A percentile compares a stretch with the other conserved stretches of the same genome.
These are phyloP conservation scores for Lytechinus pictus DNA, from an alignment of 35 echinoderm and acorn worm species.

Conservation along the genomic window DNA sequence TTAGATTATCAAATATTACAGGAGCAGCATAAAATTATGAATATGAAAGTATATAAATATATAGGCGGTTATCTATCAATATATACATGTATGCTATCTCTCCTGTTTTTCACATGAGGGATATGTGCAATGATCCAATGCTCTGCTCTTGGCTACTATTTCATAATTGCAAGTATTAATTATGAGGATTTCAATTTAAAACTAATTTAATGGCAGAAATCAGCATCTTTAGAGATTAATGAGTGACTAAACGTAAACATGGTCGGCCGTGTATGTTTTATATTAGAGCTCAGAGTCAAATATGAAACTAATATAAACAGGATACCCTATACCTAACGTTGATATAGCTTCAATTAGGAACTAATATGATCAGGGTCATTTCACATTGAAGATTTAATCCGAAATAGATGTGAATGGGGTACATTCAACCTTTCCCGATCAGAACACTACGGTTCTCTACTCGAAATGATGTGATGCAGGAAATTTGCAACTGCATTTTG, in stretches of 20 bases:
- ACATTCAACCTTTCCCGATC: not conserved
- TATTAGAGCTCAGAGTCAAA: not conserved
- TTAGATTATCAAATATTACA: too few species aligned
- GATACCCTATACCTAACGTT: not conserved
- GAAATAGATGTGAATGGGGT: not conserved
- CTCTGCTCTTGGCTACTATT: not conserved
- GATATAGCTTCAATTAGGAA: not conserved
- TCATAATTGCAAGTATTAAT: not conserved
- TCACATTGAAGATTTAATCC: not conserved
- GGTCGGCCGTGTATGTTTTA: not conserved
- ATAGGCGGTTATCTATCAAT: too few species aligned
- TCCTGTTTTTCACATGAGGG: not conserved
- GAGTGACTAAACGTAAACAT: not conserved
- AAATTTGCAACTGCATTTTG: too few species aligned
- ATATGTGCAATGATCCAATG: not conserved
- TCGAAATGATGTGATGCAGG: too few species aligned
- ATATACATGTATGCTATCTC: not conserved
- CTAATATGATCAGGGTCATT: not conserved
- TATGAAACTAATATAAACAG: conserved; percentile 2
- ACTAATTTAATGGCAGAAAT: not conserved
- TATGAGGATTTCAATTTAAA: not conserved
- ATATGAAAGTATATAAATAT: too few species aligned
- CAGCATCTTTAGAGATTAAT: not conserved
- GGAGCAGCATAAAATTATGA: too few species aligned
- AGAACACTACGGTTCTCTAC: too few species aligned